Conservation (phyloP, 2,113 vertebrate genomes). For the pig (Sus scrofa) region DNA sequence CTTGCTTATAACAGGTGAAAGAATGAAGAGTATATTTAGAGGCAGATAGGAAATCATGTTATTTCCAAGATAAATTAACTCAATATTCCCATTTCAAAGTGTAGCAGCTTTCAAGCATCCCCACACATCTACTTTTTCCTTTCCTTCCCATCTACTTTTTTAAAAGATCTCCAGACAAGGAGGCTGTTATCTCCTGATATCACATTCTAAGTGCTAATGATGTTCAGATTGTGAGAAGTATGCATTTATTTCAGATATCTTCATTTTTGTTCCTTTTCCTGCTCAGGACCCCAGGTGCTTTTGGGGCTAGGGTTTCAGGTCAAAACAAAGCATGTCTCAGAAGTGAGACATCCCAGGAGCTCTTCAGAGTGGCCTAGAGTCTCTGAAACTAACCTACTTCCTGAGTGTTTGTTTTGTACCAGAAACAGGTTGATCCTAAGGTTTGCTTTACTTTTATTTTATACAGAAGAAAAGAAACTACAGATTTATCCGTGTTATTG, state of each 20-base stretch:
- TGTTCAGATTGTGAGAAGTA: background rate
- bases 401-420: background rate
- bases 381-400: background rate
- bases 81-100: background rate
- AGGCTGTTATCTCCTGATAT: background rate
- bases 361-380: background rate
- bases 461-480: background rate
- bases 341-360: background rate
- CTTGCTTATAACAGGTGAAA: background rate
- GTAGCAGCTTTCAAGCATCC: background rate
- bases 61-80: background rate
- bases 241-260: background rate
- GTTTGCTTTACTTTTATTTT: constrained; percentile 16
- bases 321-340: background rate
- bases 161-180: background rate
- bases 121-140: background rate
- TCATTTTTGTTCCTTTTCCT: constrained; percentile 20
- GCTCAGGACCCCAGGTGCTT: background rate
- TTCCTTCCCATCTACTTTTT: background rate
- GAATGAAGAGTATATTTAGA: background rate
- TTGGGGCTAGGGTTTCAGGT: background rate
- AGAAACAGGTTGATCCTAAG: background rate
- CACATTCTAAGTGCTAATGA: background rate
- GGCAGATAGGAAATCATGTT: background rate
- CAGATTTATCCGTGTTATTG: background rate